Conservation (phyloP, 2,888 invertebrate genomes). For the Pristionchus arcanus region DNA sequence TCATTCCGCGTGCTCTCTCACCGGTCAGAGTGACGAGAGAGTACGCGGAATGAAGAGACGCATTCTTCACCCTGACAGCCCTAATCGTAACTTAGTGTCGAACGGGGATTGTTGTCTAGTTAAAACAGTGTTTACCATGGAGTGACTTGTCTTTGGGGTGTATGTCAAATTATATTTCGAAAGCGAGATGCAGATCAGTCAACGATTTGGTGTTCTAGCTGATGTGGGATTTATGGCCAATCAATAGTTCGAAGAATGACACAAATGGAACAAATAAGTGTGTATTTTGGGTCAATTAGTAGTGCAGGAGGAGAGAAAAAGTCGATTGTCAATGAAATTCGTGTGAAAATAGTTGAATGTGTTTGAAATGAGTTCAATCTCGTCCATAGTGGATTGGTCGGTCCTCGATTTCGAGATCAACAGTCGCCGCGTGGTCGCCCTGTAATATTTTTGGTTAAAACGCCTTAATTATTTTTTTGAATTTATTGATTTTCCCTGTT, state of each 20-base stretch:
- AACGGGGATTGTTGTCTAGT: not conserved
- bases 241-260: not conserved
- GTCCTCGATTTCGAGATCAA: slow-evolving; percentile 78
- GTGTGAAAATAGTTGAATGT: not conserved
- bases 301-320: not conserved
- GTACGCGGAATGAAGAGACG: too few relatives aligned
- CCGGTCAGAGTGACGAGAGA: too few relatives aligned
- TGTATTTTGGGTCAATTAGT: not conserved
- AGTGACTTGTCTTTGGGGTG: not conserved
- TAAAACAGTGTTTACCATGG: not conserved
- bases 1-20: too few relatives aligned
- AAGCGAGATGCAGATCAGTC: not conserved
- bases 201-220: not conserved
- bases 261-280: not conserved
- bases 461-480: not conserved
- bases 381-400: slow-evolving; percentile 73
- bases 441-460: not conserved
- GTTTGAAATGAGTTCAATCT: not conserved
- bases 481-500: not conserved
- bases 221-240: not conserved
- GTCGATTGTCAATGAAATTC: not conserved
- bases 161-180: not conserved
- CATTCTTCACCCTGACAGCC: too few relatives aligned
- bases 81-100: not conserved
- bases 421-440: slow-evolving; percentile 76